These are phyloP conservation scores for Hippocampus zosterae DNA, from an alignment of 2,113 vertebrate genomes.

Conservation along the genomic window DNA sequence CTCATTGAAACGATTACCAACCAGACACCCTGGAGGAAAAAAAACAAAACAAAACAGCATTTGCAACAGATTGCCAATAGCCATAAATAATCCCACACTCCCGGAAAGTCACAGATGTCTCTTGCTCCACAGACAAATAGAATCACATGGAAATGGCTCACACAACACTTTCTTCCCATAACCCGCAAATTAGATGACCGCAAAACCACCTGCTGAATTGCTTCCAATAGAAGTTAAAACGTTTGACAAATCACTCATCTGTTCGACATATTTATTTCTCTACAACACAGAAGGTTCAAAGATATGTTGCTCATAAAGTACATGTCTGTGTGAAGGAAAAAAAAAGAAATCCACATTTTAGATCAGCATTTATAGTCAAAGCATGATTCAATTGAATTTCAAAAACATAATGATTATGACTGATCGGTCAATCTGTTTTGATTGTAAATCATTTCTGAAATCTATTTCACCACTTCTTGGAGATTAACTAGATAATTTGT, in stretches of 20 bases:
- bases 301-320: too few species aligned
- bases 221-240: not conserved
- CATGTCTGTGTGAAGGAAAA: too few species aligned
- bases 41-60: slow-evolving; percentile 30
- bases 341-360: too few species aligned
- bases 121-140: slow-evolving; percentile 54
- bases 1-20: slow-evolving; percentile 53
- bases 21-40: slow-evolving; percentile 24
- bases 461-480: not conserved
- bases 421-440: too few species aligned
- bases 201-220: slow-evolving; percentile 7
- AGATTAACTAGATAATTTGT: not conserved
- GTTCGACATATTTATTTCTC: not conserved
- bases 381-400: too few species aligned
- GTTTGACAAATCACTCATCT: not conserved
- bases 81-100: slow-evolving; percentile 57
- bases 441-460: not conserved
- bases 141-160: slow-evolving; percentile 42
- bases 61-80: slow-evolving; percentile 52
- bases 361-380: too few species aligned
- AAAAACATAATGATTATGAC: too few species aligned
- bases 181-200: slow-evolving; percentile 8
- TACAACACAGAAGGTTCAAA: too few species aligned
- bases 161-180: slow-evolving; percentile 26
- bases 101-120: slow-evolving; percentile 58